Conservation (phyloP, 2,113 vertebrate genomes). For the Polypterus bichir region DNA sequence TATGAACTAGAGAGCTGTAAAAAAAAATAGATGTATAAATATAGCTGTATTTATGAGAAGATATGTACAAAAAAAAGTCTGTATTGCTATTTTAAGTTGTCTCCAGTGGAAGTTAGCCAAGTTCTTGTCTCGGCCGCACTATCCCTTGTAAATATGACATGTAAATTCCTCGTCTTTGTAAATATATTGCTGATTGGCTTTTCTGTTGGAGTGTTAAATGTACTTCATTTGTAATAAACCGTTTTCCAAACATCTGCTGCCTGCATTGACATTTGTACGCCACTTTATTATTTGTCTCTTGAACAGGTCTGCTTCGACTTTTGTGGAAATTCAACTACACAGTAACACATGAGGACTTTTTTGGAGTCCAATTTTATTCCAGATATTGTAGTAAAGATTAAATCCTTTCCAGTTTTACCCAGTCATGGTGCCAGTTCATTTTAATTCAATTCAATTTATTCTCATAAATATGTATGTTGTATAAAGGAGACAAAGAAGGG, state of each 20-base stretch:
- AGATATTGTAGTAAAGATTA: constrained; percentile 30
- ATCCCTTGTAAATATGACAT: constrained; percentile 57
- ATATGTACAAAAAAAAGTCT: constrained; percentile 5
- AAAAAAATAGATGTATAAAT: constrained; percentile 59
- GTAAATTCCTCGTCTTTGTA: constrained; percentile 62
- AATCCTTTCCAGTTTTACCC: too few species aligned
- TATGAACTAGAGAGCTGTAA: constrained; percentile 22
- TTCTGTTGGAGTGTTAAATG: constrained; percentile 46
- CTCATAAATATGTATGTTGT: too few species aligned
- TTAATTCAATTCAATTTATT: too few species aligned
- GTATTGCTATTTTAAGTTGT: constrained; percentile 1
- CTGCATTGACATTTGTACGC: too few species aligned
- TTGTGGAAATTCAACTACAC: neutral
- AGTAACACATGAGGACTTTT: constrained; percentile 1
- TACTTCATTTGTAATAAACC: constrained; percentile 59
- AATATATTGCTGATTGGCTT: constrained; percentile 51
- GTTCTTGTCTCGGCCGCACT: constrained; percentile 8
- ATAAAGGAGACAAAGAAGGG: too few species aligned
- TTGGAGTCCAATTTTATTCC: constrained; percentile 38
- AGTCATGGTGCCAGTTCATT: too few species aligned
- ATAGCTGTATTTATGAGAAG: constrained; percentile 68
- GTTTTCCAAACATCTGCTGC: too few species aligned
- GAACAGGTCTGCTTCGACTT: too few species aligned
- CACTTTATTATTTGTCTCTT: too few species aligned
- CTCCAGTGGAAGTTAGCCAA: neutral